A percentile compares a stretch with the other conserved stretches of the same genome.
Evolutionary conservation across 2,888 invertebrate genomes (phyloP).

Genomic region (Netelia fuscicornis): DNA sequence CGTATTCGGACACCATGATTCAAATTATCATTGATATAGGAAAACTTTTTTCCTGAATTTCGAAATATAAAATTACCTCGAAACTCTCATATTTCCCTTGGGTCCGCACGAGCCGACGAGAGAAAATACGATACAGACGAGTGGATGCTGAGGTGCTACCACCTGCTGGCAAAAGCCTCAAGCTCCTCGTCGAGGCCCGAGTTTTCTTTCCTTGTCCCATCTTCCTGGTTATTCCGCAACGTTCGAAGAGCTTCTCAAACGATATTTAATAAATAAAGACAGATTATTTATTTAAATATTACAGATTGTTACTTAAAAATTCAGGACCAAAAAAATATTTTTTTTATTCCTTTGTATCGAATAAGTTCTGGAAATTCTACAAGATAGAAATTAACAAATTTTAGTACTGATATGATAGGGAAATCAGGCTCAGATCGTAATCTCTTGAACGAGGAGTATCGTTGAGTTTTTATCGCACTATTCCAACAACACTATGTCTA

Average conservation of each 20-base stretch:
- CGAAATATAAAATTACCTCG: background rate
- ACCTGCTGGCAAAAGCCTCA: constrained; percentile 53
- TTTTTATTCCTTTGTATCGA: too few relatives aligned
- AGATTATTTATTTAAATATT: too few relatives aligned
- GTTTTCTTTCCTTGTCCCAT: constrained; percentile 11
- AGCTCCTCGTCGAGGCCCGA: constrained; percentile 30
- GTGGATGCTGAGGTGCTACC: constrained; percentile 60
- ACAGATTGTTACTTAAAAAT: too few relatives aligned
- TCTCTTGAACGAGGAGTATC: too few relatives aligned
- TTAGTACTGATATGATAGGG: too few relatives aligned
- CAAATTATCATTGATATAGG: constrained; percentile 2
- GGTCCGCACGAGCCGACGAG: background rate
- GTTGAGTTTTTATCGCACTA: background rate
- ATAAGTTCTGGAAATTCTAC: too few relatives aligned
- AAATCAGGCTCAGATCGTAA: too few relatives aligned
- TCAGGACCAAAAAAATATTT: too few relatives aligned
- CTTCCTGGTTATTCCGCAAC: background rate
- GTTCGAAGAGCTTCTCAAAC: background rate
- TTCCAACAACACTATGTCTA: background rate
- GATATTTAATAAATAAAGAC: background rate
- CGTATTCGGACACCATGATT: background rate
- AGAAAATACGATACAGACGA: background rate
- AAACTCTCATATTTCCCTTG: too few relatives aligned
- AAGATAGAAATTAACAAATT: too few relatives aligned
- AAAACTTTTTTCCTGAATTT: background rate